Base-by-base conservation (phyloP, 2,797 vertebrate species). In the Xyrichtys novacula region DNA sequence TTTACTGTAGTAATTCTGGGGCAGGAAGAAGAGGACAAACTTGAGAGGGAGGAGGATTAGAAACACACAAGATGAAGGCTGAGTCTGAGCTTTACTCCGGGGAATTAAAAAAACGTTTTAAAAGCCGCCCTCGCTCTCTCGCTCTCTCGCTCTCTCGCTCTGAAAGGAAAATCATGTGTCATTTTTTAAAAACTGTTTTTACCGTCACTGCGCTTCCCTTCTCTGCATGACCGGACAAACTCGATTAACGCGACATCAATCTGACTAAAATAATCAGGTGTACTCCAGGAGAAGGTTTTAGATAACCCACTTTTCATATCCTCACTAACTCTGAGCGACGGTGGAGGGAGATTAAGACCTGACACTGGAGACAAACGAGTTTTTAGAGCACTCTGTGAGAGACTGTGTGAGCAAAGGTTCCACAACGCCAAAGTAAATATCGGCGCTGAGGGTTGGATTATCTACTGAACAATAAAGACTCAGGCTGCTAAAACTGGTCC, bases 241-340 rank as follows among this genome's bases (percentile, higher is more conserved):
- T 31, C 1, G 32, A 62, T 39, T 55, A 22, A 60, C n/a, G 10
- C 3, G 20, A 50, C 43, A 39, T 42, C 16, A 0, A 7, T n/a
- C 49, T 49, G 54, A 48, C 19, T 31, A 34, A 50, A 36, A 32
- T 11, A 26, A 38, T 58, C 44, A 3, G n/a, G 12, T 12, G n/a
- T n/a, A n/a, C n/a, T n/a, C 0, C 8, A 36, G 22, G 46, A 58
- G 3, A 19, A 19, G 39, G 23, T 8, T 9, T 17, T 32, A 25
- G 46, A 40, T 32, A 26, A 58, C 34, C 72, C 63, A 58, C 15
- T 64, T 68, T 19, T 11, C 10, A 43, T 20, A 15, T 19, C 29
- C 29, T 36, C 29, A 8, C 22, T 38, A 7, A 29, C 20, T 63
- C 34, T 12, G 8, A 8, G 44, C 49, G 17, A 26, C 6, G 9